Evolutionary conservation across 2,113 vertebrate species (phyloP).

Genomic region (Acrocephalus arundinaceus): DNA sequence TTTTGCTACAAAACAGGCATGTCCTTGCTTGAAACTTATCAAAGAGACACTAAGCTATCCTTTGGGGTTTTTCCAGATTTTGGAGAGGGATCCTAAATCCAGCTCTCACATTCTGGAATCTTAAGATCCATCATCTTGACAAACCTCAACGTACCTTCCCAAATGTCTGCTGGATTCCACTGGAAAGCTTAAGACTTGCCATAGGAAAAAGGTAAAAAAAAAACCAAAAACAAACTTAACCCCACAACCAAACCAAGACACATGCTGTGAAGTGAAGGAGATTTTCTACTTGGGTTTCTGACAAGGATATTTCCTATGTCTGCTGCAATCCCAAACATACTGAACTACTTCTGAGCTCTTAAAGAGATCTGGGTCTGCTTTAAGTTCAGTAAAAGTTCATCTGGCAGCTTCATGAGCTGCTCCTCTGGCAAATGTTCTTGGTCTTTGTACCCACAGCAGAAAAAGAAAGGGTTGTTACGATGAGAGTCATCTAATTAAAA

Average conservation of each 20-base stretch:
- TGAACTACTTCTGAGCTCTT: slow-evolving; percentile 7
- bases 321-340: slow-evolving; percentile 5
- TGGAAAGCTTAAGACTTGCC: neutral
- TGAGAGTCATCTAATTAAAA: neutral
- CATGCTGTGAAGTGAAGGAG: slow-evolving; percentile 18
- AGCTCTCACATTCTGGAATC: neutral
- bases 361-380: neutral
- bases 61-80: neutral
- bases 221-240: neutral
- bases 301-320: slow-evolving; percentile 18
- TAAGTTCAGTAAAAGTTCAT: slow-evolving; percentile 53
- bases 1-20: neutral
- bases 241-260: neutral
- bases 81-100: neutral
- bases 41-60: neutral
- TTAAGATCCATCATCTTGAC: neutral
- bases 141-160: neutral
- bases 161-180: neutral
- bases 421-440: neutral
- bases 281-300: slow-evolving; percentile 24
- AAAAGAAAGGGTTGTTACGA: neutral
- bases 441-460: neutral
- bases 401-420: neutral
- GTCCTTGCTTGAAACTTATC: neutral
- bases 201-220: neutral